Evolutionary conservation across 2,797 vertebrate species (phyloP).

Genomic region (Cephalopachus bancanus): DNA sequence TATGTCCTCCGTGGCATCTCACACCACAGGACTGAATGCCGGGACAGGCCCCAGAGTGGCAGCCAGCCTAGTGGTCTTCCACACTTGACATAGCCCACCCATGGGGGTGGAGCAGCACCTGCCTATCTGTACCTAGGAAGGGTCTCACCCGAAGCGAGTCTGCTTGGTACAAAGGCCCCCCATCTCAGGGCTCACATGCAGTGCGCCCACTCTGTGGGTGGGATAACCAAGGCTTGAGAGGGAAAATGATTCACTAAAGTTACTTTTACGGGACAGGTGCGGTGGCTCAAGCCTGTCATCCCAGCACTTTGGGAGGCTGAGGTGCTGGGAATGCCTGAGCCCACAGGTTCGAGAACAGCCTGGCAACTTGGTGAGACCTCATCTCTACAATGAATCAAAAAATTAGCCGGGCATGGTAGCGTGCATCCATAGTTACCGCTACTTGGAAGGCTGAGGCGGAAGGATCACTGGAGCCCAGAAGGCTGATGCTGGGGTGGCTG

Average conservation of each 20-base stretch:
- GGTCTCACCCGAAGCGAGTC: background rate
- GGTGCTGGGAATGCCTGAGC: no score
- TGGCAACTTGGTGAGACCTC: no score
- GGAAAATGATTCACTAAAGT: background rate
- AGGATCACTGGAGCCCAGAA: no score
- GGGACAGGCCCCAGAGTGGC: background rate
- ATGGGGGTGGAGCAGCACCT: rapidly evolving
- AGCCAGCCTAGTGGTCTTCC: background rate
- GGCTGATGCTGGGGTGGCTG: no score
- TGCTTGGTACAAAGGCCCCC: background rate
- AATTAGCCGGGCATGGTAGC: no score
- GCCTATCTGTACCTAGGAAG: background rate
- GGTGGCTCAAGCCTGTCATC: no score
- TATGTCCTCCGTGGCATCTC: background rate
- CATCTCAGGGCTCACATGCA: background rate
- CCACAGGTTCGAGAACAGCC: no score
- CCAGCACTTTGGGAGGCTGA: no score
- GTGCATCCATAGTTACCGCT: no score
- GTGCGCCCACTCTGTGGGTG: background rate
- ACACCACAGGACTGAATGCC: background rate
- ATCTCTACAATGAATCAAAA: no score
- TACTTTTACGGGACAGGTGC: no score
- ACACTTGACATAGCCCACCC: background rate
- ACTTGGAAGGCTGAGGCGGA: no score
- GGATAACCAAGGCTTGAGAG: background rate